phyloP scores from a whole-genome alignment of 2,113 vertebrate species.

The Dromiciops gliroides region DNA sequence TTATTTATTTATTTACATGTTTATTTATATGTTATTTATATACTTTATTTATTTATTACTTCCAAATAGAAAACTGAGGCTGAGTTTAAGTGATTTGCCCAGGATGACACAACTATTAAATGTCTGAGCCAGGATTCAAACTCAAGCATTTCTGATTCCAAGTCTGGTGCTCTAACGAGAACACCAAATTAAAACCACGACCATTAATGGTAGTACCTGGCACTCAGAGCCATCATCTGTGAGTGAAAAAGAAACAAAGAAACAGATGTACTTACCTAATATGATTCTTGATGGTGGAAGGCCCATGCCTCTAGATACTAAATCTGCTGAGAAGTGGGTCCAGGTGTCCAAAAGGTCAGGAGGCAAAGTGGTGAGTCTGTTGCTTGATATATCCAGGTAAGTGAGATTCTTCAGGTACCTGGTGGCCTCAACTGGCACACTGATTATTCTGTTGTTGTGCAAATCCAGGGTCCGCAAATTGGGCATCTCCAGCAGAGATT shows the following conservation, averaged over 20 bases:
- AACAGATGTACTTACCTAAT: conserved; percentile 85
- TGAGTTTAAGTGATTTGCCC: background rate
- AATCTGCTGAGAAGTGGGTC: conserved; percentile 87
- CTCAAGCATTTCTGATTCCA: background rate
- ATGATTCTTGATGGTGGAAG: conserved; percentile 86
- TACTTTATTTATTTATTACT: too few species aligned
- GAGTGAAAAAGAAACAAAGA: conserved; percentile 2
- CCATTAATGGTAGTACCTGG: background rate
- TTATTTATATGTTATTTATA: too few species aligned
- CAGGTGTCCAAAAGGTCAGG: conserved; percentile 95
- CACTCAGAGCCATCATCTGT: background rate
- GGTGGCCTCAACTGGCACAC: conserved; percentile 86
- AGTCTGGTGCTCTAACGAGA: background rate
- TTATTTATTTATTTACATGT: too few species aligned
- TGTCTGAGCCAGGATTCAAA: background rate
- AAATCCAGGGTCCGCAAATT: conserved; percentile 91
- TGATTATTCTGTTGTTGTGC: conserved; percentile 93
- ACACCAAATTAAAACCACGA: background rate
- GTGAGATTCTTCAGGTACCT: conserved; percentile 89
- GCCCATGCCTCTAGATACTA: conserved; percentile 67
- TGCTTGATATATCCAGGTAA: conserved; percentile 97
- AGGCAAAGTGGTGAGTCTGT: conserved; percentile 92
- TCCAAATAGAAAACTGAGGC: background rate
- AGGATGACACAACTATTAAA: background rate
- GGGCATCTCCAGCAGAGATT: conserved; percentile 93